Percentiles rank a stretch among this genome's conserved stretches.
Conservation (phyloP, 2,113 vertebrate genomes). For the Muscicapa adusta region DNA sequence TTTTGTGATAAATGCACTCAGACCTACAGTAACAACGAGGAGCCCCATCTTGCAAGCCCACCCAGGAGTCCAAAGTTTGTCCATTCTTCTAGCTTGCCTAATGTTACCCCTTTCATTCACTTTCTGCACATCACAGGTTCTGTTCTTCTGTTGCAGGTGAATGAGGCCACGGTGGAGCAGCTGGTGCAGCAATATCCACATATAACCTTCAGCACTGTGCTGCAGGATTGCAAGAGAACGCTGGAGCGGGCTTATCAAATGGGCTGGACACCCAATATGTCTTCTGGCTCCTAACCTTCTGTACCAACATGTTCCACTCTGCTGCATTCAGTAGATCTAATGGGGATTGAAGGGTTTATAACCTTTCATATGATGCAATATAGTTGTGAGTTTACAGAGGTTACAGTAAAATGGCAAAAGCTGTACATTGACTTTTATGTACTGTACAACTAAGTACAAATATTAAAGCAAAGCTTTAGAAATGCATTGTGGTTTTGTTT, state of each 20-base stretch:
- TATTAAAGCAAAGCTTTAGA: slow-evolving; percentile 11
- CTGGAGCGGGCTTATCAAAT: slow-evolving; percentile 97
- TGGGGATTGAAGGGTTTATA: slow-evolving; percentile 31
- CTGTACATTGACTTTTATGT: slow-evolving; percentile 13
- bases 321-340: slow-evolving; percentile 25
- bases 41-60: background rate
- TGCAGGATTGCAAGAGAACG: slow-evolving; percentile 99
- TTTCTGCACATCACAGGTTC: background rate
- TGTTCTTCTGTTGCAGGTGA: slow-evolving; percentile 82
- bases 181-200: slow-evolving; percentile 96
- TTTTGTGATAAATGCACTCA: background rate
- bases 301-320: background rate
- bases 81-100: background rate
- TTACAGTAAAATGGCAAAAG: slow-evolving; percentile 15
- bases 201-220: slow-evolving; percentile 98
- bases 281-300: slow-evolving; percentile 82
- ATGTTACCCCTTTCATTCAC: background rate
- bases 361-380: slow-evolving; percentile 46
- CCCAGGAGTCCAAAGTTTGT: background rate
- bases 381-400: slow-evolving; percentile 38
- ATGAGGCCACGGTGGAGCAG: slow-evolving; percentile 93
- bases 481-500: slow-evolving; percentile 41
- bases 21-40: background rate
- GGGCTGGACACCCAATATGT: slow-evolving; percentile 96
- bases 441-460: slow-evolving; percentile 32